Percentiles rank a stretch among this genome's conserved stretches.
These are phyloP conservation scores for Drosophila ambigua DNA, from an alignment of 1,140 invertebrate genomes.

Conservation along the genomic window DNA sequence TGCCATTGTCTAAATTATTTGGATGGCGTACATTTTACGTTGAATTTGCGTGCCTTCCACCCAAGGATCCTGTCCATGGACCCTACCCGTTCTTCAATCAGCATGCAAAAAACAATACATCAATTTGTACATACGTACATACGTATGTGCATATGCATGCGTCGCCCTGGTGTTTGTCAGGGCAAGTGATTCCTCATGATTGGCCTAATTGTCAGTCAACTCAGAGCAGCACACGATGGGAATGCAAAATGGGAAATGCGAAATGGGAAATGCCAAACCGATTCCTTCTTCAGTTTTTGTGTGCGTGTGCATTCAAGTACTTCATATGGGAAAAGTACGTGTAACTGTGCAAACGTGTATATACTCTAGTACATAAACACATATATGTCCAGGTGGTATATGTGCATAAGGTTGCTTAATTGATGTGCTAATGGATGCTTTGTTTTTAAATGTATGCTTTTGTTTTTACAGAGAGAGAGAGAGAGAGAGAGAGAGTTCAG, in stretches of 20 bases:
- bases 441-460: slow-evolving; percentile 30
- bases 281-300: slow-evolving; percentile 17
- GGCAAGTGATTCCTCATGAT: slow-evolving; percentile 64
- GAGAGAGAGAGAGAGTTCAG: too few species aligned
- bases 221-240: slow-evolving; percentile 33
- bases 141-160: slow-evolving; percentile 42
- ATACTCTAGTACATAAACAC: neutral
- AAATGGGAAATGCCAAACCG: neutral
- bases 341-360: neutral
- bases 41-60: slow-evolving; percentile 60
- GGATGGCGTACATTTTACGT: slow-evolving; percentile 67
- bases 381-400: slow-evolving; percentile 16
- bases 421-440: slow-evolving; percentile 54
- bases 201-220: slow-evolving; percentile 73
- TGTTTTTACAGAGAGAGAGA: slow-evolving; percentile 13
- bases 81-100: slow-evolving; percentile 9
- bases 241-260: slow-evolving; percentile 16
- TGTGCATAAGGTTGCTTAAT: slow-evolving; percentile 37
- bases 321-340: neutral
- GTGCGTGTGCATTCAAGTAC: slow-evolving; percentile 4
- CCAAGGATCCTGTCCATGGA: slow-evolving; percentile 24
- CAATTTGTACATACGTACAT: slow-evolving; percentile 49
- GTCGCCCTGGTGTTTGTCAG: slow-evolving; percentile 40
- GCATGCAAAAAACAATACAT: slow-evolving; percentile 62
- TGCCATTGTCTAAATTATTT: slow-evolving; percentile 81